Conservation (phyloP, 2,797 vertebrate genomes). For the Euthynnus affinis region DNA sequence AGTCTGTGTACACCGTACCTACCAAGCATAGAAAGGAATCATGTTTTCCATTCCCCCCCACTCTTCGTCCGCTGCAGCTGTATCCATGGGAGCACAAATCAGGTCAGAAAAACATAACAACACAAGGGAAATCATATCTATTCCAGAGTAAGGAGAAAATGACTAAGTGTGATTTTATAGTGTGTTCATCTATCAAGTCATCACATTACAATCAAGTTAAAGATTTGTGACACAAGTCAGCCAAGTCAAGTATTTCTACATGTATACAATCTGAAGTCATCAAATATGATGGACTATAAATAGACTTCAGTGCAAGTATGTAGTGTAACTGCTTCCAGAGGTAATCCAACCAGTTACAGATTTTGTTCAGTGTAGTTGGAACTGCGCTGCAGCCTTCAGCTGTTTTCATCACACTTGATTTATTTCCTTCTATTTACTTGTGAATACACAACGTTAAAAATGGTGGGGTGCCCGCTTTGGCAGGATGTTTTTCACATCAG, state of each 20-base stretch:
- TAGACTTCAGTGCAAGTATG: background rate
- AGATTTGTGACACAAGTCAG: background rate
- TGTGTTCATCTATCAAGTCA: background rate
- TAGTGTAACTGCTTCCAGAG: background rate
- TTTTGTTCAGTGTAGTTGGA: background rate
- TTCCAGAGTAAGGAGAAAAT: conserved; percentile 32
- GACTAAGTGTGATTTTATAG: conserved; percentile 27
- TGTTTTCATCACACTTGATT: background rate
- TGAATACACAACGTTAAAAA: background rate
- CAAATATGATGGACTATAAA: conserved; percentile 16
- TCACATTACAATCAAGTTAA: conserved; percentile 27
- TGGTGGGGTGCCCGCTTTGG: too few species aligned
- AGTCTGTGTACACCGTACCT: conserved; percentile 46
- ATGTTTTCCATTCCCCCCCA: conserved; percentile 66
- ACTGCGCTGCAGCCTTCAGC: background rate
- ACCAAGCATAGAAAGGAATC: conserved; percentile 53
- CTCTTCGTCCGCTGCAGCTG: conserved; percentile 54
- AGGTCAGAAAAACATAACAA: conserved; percentile 71
- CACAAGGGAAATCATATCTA: conserved; percentile 54
- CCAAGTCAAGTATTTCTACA: conserved; percentile 8
- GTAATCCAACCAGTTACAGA: conserved; percentile 1
- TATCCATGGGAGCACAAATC: conserved; percentile 72
- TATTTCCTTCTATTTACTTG: background rate
- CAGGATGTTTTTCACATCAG: background rate
- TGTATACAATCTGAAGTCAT: conserved; percentile 13